phyloP scores from a whole-genome alignment of 2,888 invertebrate species.

The Yponomeuta plumbellus region DNA sequence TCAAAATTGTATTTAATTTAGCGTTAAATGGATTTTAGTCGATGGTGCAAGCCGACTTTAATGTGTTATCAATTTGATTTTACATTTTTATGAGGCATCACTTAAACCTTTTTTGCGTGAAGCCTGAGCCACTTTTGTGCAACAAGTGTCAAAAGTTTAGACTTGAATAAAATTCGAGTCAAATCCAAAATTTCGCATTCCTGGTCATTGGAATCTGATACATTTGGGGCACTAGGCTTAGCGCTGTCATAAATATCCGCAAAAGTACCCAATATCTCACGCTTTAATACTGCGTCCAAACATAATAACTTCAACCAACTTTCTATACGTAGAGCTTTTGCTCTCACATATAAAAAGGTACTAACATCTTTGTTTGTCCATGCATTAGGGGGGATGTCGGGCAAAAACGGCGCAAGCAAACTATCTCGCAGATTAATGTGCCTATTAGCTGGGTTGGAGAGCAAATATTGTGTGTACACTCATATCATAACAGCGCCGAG shows the following conservation, averaged over 20 bases:
- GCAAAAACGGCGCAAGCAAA: conserved; percentile 13
- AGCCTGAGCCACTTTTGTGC: too few species aligned
- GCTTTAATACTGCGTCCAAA: not conserved
- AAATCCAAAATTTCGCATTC: too few species aligned
- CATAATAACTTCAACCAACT: not conserved
- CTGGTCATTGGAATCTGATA: not conserved
- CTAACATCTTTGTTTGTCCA: conserved; percentile 6
- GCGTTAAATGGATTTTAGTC: too few species aligned
- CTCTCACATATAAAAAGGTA: not conserved
- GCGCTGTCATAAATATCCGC: not conserved
- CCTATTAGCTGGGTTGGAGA: conserved; percentile 4
- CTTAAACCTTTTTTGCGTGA: too few species aligned
- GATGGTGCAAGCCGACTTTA: too few species aligned
- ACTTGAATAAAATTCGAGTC: too few species aligned
- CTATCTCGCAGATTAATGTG: conserved; percentile 12
- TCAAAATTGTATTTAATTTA: too few species aligned
- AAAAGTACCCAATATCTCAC: not conserved
- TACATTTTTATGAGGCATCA: too few species aligned
- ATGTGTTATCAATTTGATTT: too few species aligned
- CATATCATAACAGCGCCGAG: not conserved
- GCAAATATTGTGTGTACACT: conserved; percentile 11
- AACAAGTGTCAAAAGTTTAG: too few species aligned
- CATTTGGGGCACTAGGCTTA: not conserved
- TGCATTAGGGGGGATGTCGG: conserved; percentile 12
- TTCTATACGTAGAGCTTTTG: not conserved